Evolutionary conservation across 2,888 invertebrate species (phyloP).

Genomic region (Caenorhabditis sp.): DNA sequence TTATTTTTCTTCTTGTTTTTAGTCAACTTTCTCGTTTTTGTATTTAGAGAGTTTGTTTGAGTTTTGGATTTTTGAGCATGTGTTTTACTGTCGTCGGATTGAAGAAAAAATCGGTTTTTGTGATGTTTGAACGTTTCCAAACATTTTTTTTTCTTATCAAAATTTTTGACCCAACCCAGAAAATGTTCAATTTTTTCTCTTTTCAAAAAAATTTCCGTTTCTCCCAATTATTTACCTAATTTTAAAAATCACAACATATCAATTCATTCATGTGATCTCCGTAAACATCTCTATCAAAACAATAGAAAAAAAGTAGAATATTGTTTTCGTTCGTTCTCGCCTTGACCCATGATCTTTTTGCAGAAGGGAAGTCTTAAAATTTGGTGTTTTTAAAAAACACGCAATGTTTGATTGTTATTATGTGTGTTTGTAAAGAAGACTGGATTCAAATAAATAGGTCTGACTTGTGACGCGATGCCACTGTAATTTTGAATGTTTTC

Average conservation of each 20-base stretch:
- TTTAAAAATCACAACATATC: too few species aligned
- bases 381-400: not conserved
- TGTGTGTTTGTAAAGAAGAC: too few species aligned
- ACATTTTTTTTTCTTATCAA: not conserved
- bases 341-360: not conserved
- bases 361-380: not conserved
- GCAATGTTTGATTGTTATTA: not conserved
- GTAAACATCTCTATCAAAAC: not conserved
- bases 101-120: not conserved
- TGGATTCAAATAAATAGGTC: too few species aligned
- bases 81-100: not conserved
- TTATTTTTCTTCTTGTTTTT: not conserved
- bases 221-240: not conserved
- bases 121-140: not conserved
- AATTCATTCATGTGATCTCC: not conserved
- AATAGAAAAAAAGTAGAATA: not conserved
- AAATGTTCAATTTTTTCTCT: too few species aligned
- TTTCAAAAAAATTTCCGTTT: not conserved
- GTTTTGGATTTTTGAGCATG: not conserved
- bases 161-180: too few species aligned
- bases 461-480: not conserved
- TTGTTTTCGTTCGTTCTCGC: not conserved
- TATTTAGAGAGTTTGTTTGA: not conserved
- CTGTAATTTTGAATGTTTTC: not conserved
- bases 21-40: conserved; percentile 1